phyloP scores from a whole-genome alignment of 1,140 invertebrate species.

The Zeugodacus cucurbitae region DNA sequence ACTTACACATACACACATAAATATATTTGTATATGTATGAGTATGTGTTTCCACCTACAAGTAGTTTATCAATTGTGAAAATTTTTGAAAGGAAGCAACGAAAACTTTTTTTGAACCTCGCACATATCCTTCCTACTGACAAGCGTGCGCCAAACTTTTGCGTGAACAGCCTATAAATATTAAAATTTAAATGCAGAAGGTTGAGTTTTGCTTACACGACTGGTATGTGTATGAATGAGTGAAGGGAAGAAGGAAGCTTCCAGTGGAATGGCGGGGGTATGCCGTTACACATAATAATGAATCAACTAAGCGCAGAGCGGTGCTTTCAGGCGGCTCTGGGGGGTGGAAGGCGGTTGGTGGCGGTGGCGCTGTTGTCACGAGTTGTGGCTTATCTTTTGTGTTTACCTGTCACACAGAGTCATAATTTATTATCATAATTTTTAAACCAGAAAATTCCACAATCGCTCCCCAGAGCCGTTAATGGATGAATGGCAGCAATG shows the following conservation, averaged over 20 bases:
- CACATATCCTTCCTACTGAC: conserved; percentile 8
- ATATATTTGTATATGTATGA: not conserved
- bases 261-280: not conserved
- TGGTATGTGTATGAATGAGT: too few species aligned
- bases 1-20: too few species aligned
- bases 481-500: not conserved
- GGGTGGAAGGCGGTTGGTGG: not conserved
- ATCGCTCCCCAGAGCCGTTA: conserved; percentile 22
- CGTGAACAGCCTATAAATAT: conserved; percentile 29
- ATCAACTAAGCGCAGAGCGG: not conserved
- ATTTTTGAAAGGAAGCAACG: not conserved
- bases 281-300: not conserved
- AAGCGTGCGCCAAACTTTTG: not conserved
- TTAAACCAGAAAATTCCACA: conserved; percentile 17
- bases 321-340: not conserved
- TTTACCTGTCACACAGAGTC: not conserved
- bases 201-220: not conserved
- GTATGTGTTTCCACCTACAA: not conserved
- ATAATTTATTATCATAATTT: conserved; percentile 33
- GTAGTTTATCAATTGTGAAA: conserved; percentile 1
- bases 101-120: not conserved
- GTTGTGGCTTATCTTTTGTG: conserved; percentile 15
- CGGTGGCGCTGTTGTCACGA: not conserved
- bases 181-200: not conserved
- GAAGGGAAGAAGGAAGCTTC: not conserved